A percentile compares a stretch with the other conserved stretches of the same genome.
Conservation (phyloP, 2,888 invertebrate species). For the Parnassius mnemosyne region DNA sequence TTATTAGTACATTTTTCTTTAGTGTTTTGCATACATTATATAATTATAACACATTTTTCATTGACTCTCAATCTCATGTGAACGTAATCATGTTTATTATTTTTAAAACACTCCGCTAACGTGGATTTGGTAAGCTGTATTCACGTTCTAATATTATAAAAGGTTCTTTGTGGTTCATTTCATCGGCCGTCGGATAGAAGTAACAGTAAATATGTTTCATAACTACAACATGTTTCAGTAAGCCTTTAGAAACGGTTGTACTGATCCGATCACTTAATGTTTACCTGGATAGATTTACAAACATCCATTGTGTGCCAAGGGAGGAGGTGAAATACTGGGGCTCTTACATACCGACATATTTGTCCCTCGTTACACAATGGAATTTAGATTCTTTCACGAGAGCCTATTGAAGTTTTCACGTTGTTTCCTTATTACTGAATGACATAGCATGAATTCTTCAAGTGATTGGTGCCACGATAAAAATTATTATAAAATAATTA, state of each 20-base stretch:
- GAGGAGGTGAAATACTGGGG: conserved; percentile 42
- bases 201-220: not conserved
- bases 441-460: not conserved
- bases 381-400: conserved; percentile 32
- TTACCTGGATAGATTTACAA: conserved; percentile 58
- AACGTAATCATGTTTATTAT: too few species aligned
- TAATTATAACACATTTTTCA: too few species aligned
- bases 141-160: too few species aligned
- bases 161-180: conserved; percentile 12
- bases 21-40: too few species aligned
- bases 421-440: conserved; percentile 11
- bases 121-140: too few species aligned
- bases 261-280: conserved; percentile 57
- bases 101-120: too few species aligned
- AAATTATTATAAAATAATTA: too few species aligned
- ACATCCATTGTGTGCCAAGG: conserved; percentile 51
- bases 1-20: too few species aligned
- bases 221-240: conserved; percentile 5
- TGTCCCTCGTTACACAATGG: conserved; percentile 31
- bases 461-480: too few species aligned
- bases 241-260: conserved; percentile 31
- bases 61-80: too few species aligned
- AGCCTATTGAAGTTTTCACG: conserved; percentile 13
- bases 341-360: conserved; percentile 36
- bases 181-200: too few species aligned